These are phyloP conservation scores for Myiotriccus ornatus DNA, from an alignment of 2,797 vertebrate genomes.

Conservation along the genomic window DNA sequence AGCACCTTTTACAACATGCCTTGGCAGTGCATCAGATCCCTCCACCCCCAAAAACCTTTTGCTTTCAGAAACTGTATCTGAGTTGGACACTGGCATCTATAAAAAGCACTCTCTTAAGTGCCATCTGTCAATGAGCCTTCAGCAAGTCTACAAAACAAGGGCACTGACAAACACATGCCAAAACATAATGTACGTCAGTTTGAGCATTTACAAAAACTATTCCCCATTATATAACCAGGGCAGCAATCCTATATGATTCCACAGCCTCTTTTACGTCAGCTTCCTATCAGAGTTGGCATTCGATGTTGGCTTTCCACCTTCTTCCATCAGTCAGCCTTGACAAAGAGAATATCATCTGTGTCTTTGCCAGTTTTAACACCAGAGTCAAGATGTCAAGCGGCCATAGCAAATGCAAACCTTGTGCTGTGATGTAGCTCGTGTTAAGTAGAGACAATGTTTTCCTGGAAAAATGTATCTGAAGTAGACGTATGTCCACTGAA, in stretches of 20 bases:
- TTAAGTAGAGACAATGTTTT: background rate
- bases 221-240: background rate
- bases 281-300: constrained; percentile 57
- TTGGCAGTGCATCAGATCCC: constrained; percentile 33
- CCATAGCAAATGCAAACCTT: background rate
- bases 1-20: constrained; percentile 45
- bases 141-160: constrained; percentile 54
- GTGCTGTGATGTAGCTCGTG: background rate
- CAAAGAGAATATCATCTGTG: constrained; percentile 2
- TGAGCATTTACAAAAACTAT: background rate
- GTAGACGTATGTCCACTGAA: background rate
- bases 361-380: constrained; percentile 44
- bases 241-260: background rate
- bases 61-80: constrained; percentile 52
- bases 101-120: constrained; percentile 66
- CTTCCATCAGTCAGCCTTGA: constrained; percentile 36
- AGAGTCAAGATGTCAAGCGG: constrained; percentile 15
- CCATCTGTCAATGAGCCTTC: constrained; percentile 54
- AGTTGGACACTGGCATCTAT: constrained; percentile 50
- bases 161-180: constrained; percentile 38
- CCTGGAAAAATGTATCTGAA: constrained; percentile 1
- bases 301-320: constrained; percentile 4
- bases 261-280: background rate
- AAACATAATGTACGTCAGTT: constrained; percentile 25
- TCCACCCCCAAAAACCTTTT: constrained; percentile 55